Evolutionary conservation across 2,113 vertebrate species (phyloP), one percentile per base, ranked within the genome.

Genomic region (Chaetodon trifascialis): DNA sequence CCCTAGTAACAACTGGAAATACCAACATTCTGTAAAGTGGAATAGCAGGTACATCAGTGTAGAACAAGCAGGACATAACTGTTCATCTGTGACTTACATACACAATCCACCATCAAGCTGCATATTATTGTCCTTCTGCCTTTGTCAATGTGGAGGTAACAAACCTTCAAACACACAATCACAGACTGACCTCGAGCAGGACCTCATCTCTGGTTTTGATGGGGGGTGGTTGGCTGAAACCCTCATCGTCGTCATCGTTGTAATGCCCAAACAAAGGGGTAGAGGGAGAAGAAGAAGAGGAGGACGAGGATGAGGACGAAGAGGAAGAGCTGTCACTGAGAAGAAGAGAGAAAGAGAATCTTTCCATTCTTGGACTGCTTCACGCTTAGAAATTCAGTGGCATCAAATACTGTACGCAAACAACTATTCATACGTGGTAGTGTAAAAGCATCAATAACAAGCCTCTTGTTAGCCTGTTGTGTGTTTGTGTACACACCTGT

Each of bases 251-350:
- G 2, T 89, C 90, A 0, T 91, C 89, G 0, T 86, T 87, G 38
- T 30, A 30, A 30, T 30, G 30, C 30, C 67, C 88, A 14, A 85
- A 12, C 21, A 77, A 2, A 0, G 7, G 73, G 7, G 36, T 17
- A 38, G 76, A 67, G 8, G 82, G 75, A 11, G 89, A 82, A n/a
- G 89, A 88, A 2, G 89, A 82, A 2, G 86, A 88, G 1, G 91
- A 90, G 4, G 91, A 89, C 0, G 91, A 85, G 0, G 91, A 92
- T 0, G 92, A 90, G 4, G 88, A 91, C 0, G 91, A 92, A 0
- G 87, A 89, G 2, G 91, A 88, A 4, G 91, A 93, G 79, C 89
- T 92, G 51, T 92, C 91, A 52, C 92, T 93, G 81, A 17, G 25
- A 21, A 77, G 2, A 62, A 12, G n/a, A 77, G 17, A 67, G 58